phyloP scores from a whole-genome alignment of 2,888 invertebrate species.

The Gryllus longicercus region DNA sequence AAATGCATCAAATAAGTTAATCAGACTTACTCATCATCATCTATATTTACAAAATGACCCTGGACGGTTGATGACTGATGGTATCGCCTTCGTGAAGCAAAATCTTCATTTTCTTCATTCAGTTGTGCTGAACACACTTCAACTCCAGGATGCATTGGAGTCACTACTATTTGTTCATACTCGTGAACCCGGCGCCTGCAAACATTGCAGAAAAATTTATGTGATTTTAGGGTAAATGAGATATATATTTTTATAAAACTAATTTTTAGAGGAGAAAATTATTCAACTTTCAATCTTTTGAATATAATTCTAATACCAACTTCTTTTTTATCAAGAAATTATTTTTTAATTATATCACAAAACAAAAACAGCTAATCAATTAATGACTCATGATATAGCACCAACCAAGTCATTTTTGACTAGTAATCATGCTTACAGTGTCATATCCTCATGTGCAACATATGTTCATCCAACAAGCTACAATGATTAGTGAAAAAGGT shows the following conservation, averaged over 20 bases:
- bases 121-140: conserved; percentile 79
- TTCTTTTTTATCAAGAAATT: too few relatives aligned
- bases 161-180: conserved; percentile 82
- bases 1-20: neutral
- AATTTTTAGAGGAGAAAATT: neutral
- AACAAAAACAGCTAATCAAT: too few relatives aligned
- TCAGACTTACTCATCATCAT: conserved; percentile 38
- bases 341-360: too few relatives aligned
- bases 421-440: too few relatives aligned
- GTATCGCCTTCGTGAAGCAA: conserved; percentile 84
- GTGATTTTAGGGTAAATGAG: neutral
- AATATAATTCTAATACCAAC: too few relatives aligned
- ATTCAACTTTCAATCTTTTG: too few relatives aligned
- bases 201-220: conserved; percentile 35
- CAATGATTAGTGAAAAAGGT: too few relatives aligned
- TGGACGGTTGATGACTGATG: conserved; percentile 83
- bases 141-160: conserved; percentile 75
- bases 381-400: too few relatives aligned
- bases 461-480: too few relatives aligned
- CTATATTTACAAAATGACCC: conserved; percentile 61
- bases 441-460: too few relatives aligned
- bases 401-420: too few relatives aligned
- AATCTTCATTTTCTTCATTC: conserved; percentile 94
- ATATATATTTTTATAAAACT: neutral
- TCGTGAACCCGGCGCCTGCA: conserved; percentile 71